phyloP scores from a whole-genome alignment of 2,113 vertebrate species.

The Atherinomorus stipes region DNA sequence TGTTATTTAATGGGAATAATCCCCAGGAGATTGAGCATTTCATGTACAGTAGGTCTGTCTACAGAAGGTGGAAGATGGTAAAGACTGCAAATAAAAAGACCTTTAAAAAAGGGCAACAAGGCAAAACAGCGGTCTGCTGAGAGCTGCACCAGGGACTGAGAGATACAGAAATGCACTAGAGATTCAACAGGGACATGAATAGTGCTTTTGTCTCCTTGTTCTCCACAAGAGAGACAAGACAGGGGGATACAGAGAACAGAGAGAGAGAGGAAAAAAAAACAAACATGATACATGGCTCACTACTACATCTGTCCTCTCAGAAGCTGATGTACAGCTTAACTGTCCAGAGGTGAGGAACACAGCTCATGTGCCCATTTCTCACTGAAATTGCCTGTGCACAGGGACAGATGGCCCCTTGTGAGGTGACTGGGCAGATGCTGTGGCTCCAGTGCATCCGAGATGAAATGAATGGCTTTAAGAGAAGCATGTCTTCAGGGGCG shows the following conservation, averaged over 20 bases:
- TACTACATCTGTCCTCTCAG: slow-evolving; percentile 51
- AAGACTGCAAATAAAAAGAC: slow-evolving; percentile 48
- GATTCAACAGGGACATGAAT: slow-evolving; percentile 76
- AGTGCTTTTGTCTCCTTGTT: slow-evolving; percentile 74
- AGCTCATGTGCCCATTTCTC: slow-evolving; percentile 34
- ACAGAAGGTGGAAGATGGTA: slow-evolving; percentile 28
- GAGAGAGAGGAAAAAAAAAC: slow-evolving; percentile 6
- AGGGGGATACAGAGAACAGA: slow-evolving; percentile 8
- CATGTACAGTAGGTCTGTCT: slow-evolving; percentile 54
- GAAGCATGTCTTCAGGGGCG: slow-evolving; percentile 19
- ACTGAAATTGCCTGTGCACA: slow-evolving; percentile 40
- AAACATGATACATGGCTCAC: slow-evolving; percentile 60
- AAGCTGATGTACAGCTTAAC: slow-evolving; percentile 42
- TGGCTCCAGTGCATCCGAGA: slow-evolving; percentile 13
- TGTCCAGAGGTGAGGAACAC: slow-evolving; percentile 59
- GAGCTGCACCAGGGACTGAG: slow-evolving; percentile 67
- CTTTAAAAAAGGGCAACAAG: slow-evolving; percentile 74
- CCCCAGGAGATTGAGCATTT: slow-evolving; percentile 59
- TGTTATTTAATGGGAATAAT: slow-evolving; percentile 78
- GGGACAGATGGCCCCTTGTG: slow-evolving; percentile 51
- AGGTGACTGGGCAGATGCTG: slow-evolving; percentile 46
- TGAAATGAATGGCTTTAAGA: slow-evolving; percentile 38
- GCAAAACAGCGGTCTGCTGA: slow-evolving; percentile 67
- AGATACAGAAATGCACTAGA: slow-evolving; percentile 68
- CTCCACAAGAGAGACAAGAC: slow-evolving; percentile 54